Conservation (phyloP, 2,888 invertebrate genomes). For the Cerastis rubricosa region DNA sequence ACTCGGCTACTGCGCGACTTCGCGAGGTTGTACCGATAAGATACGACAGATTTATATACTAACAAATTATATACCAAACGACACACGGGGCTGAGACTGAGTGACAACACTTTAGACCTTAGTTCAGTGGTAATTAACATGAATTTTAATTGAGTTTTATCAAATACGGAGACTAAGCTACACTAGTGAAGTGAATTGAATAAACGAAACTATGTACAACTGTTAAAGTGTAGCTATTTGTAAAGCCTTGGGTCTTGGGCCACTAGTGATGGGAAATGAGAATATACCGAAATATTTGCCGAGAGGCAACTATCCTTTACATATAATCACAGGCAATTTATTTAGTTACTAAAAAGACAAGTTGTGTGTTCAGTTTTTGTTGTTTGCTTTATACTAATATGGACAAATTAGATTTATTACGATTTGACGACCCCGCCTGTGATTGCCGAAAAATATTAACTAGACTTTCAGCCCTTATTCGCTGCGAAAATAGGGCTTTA, state of each 20-base stretch:
- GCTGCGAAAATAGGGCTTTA: not conserved
- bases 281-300: not conserved
- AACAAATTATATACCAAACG: conserved; percentile 48
- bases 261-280: conserved; percentile 2
- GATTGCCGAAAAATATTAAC: conserved; percentile 24
- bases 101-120: conserved; percentile 43
- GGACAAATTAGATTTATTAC: conserved; percentile 53
- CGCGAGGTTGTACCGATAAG: conserved; percentile 96
- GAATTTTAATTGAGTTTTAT: conserved; percentile 53
- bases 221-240: conserved; percentile 55
- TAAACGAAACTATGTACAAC: conserved; percentile 45
- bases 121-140: conserved; percentile 45
- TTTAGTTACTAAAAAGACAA: conserved; percentile 55
- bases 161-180: conserved; percentile 50
- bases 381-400: conserved; percentile 57
- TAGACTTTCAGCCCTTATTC: not conserved
- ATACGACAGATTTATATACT: conserved; percentile 36
- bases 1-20: conserved; percentile 95
- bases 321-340: conserved; percentile 46
- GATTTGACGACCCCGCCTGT: conserved; percentile 42
- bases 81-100: conserved; percentile 54
- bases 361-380: conserved; percentile 42
- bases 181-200: conserved; percentile 49
- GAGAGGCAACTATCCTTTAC: not conserved
- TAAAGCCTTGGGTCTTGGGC: conserved; percentile 47